These are phyloP conservation scores for Merluccius polli DNA, from an alignment of 2,797 vertebrate species.

Conservation along the genomic window DNA sequence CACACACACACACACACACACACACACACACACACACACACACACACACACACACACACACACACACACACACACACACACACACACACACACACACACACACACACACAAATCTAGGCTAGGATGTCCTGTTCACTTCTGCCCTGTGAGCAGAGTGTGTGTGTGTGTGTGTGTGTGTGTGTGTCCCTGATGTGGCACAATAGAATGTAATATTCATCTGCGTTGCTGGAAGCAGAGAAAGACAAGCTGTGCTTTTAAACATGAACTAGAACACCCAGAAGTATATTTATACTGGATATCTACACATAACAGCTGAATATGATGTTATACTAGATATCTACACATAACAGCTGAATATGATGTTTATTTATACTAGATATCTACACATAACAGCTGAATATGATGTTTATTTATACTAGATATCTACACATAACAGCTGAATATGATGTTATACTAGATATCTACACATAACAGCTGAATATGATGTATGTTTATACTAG, in stretches of 20 bases:
- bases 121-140: slow-evolving; percentile 62
- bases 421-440: too few relatives aligned
- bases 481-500: too few relatives aligned
- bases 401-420: background rate
- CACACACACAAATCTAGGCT: slow-evolving; percentile 54
- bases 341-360: too few relatives aligned
- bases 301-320: too few relatives aligned
- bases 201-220: background rate
- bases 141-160: slow-evolving; percentile 1
- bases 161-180: slow-evolving; percentile 9
- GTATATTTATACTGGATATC: too few relatives aligned
- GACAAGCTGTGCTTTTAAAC: background rate
- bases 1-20: slow-evolving; percentile 8
- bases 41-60: slow-evolving; percentile 10
- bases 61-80: slow-evolving; percentile 1
- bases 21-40: slow-evolving; percentile 3
- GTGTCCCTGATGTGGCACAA: background rate
- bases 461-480: too few relatives aligned
- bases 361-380: too few relatives aligned
- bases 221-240: background rate
- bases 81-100: slow-evolving; percentile 8
- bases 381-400: background rate
- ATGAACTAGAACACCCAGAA: background rate
- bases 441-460: too few relatives aligned
- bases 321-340: too few relatives aligned